Evolutionary conservation across 2,113 vertebrate species (phyloP), one percentile per base, ranked within the genome.

Genomic region (Synchiropus splendidus): DNA sequence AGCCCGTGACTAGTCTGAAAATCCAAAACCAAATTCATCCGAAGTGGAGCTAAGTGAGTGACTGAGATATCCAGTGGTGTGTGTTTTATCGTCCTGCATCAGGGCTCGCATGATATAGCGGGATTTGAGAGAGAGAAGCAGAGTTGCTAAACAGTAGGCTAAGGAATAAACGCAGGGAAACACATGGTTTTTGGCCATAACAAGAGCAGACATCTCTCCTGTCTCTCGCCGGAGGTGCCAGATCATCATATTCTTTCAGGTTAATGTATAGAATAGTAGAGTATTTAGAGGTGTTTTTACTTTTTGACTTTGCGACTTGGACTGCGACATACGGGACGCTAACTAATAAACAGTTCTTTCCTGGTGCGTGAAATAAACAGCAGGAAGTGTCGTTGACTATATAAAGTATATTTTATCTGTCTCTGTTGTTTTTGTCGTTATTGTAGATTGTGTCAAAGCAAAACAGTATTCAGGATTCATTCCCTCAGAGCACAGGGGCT

Each of bases 391-490:
- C 21, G 4, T 27, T 8, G 8, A 27, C 4, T 27, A 27, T 27
- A 27, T 27, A 27, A 27, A 27, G 21, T 27, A 27, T 27, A 27
- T 27, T 27, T 27, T 27, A 27, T 12, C 30, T 32, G 11, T 34
- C 32, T 51, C 41, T 40, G 9, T 51, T 16, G 45, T 45, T 15
- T 43, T 27, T 4, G 21, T 27, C 21, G 21, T 27, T 27, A 4
- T 27, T 8, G 21, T 27, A 27, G 21, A 27, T 27, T 27, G 21
- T 27, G 21, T 27, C 65, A 58, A 58, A 58, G 46, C 38, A 74
- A 72, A 27, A 4, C 61, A 73, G 72, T 54, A 61, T 70, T 78
- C 57, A 64, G 64, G 56, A 73, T 41, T 48, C 48, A 57, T 67
- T 58, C 50, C 45, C 50, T 49, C 14, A 32, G 59, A 67, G 59